Conservation (phyloP, 2,797 vertebrate species). For the Discoglossus pictus region DNA sequence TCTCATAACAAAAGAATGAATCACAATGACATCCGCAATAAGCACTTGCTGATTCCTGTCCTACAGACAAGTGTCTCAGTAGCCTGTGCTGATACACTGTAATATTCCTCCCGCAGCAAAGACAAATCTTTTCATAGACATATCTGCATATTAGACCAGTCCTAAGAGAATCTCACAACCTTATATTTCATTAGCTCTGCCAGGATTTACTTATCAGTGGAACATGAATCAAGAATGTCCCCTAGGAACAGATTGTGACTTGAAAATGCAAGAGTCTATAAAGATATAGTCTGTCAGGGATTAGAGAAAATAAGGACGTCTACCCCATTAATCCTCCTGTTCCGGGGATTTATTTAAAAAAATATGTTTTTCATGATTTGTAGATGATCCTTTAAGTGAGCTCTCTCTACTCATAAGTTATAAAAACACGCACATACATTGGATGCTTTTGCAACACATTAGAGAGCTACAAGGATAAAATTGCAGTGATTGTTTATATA, state of each 20-base stretch:
- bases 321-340: constrained; percentile 50
- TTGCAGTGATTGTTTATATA: constrained; percentile 41
- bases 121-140: constrained; percentile 37
- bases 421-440: constrained; percentile 20
- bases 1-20: no score
- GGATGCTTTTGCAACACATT: constrained; percentile 22
- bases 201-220: constrained; percentile 50
- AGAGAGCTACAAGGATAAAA: constrained; percentile 34
- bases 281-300: constrained; percentile 52
- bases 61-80: no score
- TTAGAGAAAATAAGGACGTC: constrained; percentile 51
- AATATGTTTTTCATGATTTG: constrained; percentile 52
- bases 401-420: constrained; percentile 47
- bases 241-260: constrained; percentile 50
- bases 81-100: constrained; percentile 3
- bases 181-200: constrained; percentile 52
- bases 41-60: no score
- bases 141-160: constrained; percentile 51
- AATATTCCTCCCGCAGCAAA: neutral
- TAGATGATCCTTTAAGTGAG: constrained; percentile 51
- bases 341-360: constrained; percentile 48
- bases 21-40: no score
- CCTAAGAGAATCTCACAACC: constrained; percentile 45
- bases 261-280: constrained; percentile 51
- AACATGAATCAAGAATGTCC: constrained; percentile 51